Conservation (phyloP, 2,888 invertebrate species). For the Acronicta psi region DNA sequence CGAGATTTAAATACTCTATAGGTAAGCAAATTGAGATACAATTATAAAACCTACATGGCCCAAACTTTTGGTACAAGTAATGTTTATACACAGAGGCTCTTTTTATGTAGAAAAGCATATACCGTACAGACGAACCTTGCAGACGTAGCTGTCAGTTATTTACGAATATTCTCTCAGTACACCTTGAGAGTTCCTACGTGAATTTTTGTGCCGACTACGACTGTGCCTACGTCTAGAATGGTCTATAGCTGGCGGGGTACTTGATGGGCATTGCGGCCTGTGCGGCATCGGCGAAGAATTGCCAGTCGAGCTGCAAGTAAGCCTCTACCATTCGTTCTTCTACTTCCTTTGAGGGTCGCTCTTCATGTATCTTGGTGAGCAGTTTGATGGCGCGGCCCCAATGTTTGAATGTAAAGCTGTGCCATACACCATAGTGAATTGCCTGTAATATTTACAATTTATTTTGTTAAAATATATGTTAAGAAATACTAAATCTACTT, state of each 20-base stretch:
- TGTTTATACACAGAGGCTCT: too few relatives aligned
- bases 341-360: slow-evolving; percentile 92
- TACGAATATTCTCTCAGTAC: slow-evolving; percentile 26
- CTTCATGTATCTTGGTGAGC: slow-evolving; percentile 93
- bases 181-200: not conserved
- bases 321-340: slow-evolving; percentile 91
- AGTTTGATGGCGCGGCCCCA: slow-evolving; percentile 95
- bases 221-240: slow-evolving; percentile 90
- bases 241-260: slow-evolving; percentile 91
- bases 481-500: too few relatives aligned
- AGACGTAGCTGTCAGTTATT: too few relatives aligned
- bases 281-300: slow-evolving; percentile 89
- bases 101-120: too few relatives aligned
- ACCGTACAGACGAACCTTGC: too few relatives aligned
- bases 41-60: too few relatives aligned
- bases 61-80: too few relatives aligned
- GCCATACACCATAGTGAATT: slow-evolving; percentile 94
- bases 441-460: slow-evolving; percentile 80
- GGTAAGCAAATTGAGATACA: not conserved
- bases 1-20: too few relatives aligned
- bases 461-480: too few relatives aligned
- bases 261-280: slow-evolving; percentile 90
- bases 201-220: not conserved
- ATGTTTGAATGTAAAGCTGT: slow-evolving; percentile 93
- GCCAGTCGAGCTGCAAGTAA: slow-evolving; percentile 92